Evolutionary conservation across 2,888 invertebrate genomes (phyloP), one percentile per base, ranked within the genome.

Genomic region (Drosophila nr. fundita): DNA sequence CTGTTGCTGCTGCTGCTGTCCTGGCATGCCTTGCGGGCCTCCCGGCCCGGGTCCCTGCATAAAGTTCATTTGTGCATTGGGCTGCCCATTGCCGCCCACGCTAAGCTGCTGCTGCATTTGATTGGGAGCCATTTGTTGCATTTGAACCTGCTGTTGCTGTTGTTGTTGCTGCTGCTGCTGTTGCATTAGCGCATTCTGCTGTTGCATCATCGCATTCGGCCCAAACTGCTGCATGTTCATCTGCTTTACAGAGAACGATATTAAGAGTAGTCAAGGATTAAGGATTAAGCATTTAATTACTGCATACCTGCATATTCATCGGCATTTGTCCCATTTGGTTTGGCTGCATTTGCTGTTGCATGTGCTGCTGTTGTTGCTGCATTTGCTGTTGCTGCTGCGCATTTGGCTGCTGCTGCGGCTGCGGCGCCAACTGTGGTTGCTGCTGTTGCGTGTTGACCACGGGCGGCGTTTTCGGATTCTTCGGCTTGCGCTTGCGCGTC

Each of bases 381-480:
- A 81, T 73, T 34, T 91, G 92, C 21, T 91, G 92, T 62, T 90
- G 92, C 63, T 82, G 91, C 90, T 92, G 94, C 82, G 87, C 94
- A 52, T 91, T 91, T 18, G 84, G 80, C 52, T 87, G 91, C 36
- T 87, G 84, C 4, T 87, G 90, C 59, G 88, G 90, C 5, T 85
- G 87, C 5, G 78, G 80, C 49, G 82, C 21, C 83, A 94, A 94
- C 73, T 84, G 91, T 54, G 89, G 92, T 53, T 91, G 92, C 52
- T 91, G 90, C 55, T 89, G 92, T 69, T 92, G 91, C 7, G 89
- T 81, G 77, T 91, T 92, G 4, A 91, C 91, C 30, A 92, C 92
- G 3, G 93, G 92, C 58, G 92, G 90, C 42, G 92, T 91, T 78
- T 95, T 93, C 92, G 95, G 90, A 77, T 91, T 91, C 76, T 93